Conservation (phyloP, 2,113 vertebrate species). For the Grallaria varia region DNA sequence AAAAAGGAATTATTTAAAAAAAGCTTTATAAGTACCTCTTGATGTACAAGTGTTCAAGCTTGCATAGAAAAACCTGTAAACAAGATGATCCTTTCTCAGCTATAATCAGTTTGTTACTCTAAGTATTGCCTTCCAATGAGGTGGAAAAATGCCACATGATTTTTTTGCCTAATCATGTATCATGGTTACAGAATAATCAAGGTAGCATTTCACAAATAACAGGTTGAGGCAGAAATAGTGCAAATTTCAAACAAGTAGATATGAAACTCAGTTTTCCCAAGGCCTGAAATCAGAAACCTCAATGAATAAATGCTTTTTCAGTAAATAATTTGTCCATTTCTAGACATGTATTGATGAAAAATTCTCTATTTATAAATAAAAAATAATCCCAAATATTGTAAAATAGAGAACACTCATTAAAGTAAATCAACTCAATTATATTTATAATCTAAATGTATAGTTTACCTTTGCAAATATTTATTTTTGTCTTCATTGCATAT, state of each 20-base stretch:
- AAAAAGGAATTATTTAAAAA: not conserved
- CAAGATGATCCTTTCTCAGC: not conserved
- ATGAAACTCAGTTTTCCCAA: not conserved
- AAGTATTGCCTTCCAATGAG: not conserved
- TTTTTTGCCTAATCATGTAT: not conserved
- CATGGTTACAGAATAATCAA: not conserved
- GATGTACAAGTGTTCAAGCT: not conserved
- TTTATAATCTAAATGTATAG: constrained; percentile 65
- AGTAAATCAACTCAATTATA: constrained; percentile 70
- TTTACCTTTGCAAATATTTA: constrained; percentile 78
- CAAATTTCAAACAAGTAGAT: not conserved
- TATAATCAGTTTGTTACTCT: not conserved
- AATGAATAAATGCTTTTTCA: constrained; percentile 4
- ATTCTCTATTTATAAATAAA: constrained; percentile 75
- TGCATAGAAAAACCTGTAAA: not conserved
- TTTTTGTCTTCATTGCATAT: constrained; percentile 69
- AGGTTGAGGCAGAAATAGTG: not conserved
- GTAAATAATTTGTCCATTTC: constrained; percentile 2
- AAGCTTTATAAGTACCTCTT: not conserved
- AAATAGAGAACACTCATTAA: constrained; percentile 64
- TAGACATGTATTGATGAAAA: constrained; percentile 64
- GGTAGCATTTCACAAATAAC: not conserved
- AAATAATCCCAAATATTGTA: constrained; percentile 57
- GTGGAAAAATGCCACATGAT: not conserved
- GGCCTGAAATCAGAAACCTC: not conserved